phyloP scores from a whole-genome alignment of 1,140 invertebrate genomes.

The Zaprionus vittiger region DNA sequence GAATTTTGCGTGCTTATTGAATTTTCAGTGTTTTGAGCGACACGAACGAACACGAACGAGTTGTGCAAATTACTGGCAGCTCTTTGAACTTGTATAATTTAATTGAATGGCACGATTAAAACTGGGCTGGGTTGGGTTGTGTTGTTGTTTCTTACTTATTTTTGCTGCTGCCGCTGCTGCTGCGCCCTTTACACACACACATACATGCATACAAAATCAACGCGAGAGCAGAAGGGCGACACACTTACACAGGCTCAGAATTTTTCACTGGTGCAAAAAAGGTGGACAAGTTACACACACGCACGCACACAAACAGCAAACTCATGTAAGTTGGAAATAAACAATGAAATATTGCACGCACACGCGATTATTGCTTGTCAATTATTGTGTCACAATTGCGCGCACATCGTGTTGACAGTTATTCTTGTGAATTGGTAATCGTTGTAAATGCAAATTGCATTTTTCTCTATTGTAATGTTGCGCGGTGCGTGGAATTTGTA shows the following conservation, averaged over 20 bases:
- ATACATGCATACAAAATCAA: slow-evolving; percentile 46
- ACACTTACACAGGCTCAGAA: slow-evolving; percentile 38
- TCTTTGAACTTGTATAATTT: slow-evolving; percentile 61
- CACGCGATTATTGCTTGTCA: slow-evolving; percentile 18
- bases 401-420: slow-evolving; percentile 42
- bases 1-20: slow-evolving; percentile 80
- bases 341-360: slow-evolving; percentile 35
- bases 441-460: slow-evolving; percentile 44
- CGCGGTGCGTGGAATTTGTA: slow-evolving; percentile 38
- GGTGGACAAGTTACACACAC: slow-evolving; percentile 28
- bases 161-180: slow-evolving; percentile 55
- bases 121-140: slow-evolving; percentile 30
- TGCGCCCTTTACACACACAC: slow-evolving; percentile 69
- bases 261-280: slow-evolving; percentile 55
- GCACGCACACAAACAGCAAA: slow-evolving; percentile 26
- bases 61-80: slow-evolving; percentile 50
- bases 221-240: slow-evolving; percentile 20
- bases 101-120: slow-evolving; percentile 46
- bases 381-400: slow-evolving; percentile 18
- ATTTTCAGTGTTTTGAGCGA: slow-evolving; percentile 55
- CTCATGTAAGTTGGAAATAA: slow-evolving; percentile 46
- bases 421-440: slow-evolving; percentile 28
- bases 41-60: slow-evolving; percentile 38
- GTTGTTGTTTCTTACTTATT: slow-evolving; percentile 37
- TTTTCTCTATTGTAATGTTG: slow-evolving; percentile 45